These are phyloP conservation scores for Cosmia trapezina DNA, from an alignment of 2,888 invertebrate species.

Conservation along the genomic window DNA sequence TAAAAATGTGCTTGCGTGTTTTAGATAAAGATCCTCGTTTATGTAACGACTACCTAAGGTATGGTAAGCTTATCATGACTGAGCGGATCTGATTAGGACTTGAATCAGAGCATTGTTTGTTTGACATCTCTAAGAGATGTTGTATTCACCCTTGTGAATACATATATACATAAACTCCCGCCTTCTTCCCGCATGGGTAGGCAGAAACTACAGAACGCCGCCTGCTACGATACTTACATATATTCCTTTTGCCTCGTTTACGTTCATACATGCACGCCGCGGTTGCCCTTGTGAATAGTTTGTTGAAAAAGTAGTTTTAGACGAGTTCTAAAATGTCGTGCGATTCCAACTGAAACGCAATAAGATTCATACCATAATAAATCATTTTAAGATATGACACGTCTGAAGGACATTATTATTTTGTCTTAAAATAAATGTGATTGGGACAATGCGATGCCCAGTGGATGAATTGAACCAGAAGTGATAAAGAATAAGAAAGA, in stretches of 20 bases:
- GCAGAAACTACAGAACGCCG: too few relatives aligned
- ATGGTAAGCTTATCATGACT: not conserved
- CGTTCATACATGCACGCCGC: too few relatives aligned
- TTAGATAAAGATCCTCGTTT: constrained; percentile 16
- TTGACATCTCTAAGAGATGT: constrained; percentile 1
- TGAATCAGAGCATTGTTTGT: constrained; percentile 3
- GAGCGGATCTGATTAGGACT: not conserved
- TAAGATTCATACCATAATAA: not conserved
- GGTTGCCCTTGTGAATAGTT: not conserved
- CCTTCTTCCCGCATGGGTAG: too few relatives aligned
- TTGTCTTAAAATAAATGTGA: not conserved
- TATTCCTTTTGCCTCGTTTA: too few relatives aligned
- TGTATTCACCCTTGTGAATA: not conserved
- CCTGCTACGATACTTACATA: too few relatives aligned
- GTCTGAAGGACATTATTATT: not conserved
- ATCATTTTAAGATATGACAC: not conserved
- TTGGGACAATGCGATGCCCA: too few relatives aligned
- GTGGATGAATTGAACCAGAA: not conserved
- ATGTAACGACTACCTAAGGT: constrained; percentile 4
- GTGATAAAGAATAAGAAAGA: too few relatives aligned
- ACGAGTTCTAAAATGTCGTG: not conserved
- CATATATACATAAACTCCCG: too few relatives aligned
- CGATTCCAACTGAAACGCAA: not conserved
- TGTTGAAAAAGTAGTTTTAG: constrained; percentile 2
- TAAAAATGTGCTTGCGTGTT: constrained; percentile 21